Evolutionary conservation across 2,888 invertebrate genomes (phyloP).

Genomic region (Stictocephala bisonia): DNA sequence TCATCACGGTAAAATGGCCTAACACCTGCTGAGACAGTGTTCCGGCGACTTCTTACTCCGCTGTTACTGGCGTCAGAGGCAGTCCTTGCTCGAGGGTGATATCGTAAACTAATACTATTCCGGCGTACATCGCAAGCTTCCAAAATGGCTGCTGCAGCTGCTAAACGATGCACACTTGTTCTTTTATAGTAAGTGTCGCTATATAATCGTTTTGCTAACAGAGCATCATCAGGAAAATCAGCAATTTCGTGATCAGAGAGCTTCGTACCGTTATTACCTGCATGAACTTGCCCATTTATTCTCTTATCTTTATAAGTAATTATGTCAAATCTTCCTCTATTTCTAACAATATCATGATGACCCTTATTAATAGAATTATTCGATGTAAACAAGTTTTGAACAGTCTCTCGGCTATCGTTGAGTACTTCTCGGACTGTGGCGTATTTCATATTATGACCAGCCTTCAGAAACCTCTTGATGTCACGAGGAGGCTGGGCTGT

Average conservation of each 20-base stretch:
- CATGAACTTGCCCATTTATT: conserved; percentile 11
- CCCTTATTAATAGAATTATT: conserved; percentile 12
- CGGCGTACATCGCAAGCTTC: conserved; percentile 58
- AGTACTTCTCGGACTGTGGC: conserved; percentile 83
- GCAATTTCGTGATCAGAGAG: conserved; percentile 8
- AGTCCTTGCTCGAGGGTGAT: conserved; percentile 56
- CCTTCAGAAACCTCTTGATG: conserved; percentile 66
- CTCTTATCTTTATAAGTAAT: conserved; percentile 41
- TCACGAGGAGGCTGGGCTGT: conserved; percentile 60
- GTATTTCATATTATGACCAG: conserved; percentile 77
- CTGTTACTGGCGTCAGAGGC: conserved; percentile 60
- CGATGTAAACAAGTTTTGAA: conserved; percentile 19
- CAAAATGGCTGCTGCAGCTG: conserved; percentile 39
- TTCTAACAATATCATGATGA: conserved; percentile 6
- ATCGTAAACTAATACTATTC: conserved; percentile 58
- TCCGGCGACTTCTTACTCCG: conserved; percentile 59
- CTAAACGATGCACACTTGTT: background rate
- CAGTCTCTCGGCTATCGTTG: conserved; percentile 56
- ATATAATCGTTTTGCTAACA: conserved; percentile 34
- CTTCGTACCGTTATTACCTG: conserved; percentile 1
- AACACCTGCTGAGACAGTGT: conserved; percentile 63
- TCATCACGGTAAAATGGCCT: conserved; percentile 91
- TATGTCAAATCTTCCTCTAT: conserved; percentile 39
- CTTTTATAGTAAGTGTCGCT: conserved; percentile 8
- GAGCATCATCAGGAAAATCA: conserved; percentile 40